These are phyloP conservation scores for Oryzias sinensis DNA, from an alignment of 2,797 vertebrate species.

Conservation along the genomic window DNA sequence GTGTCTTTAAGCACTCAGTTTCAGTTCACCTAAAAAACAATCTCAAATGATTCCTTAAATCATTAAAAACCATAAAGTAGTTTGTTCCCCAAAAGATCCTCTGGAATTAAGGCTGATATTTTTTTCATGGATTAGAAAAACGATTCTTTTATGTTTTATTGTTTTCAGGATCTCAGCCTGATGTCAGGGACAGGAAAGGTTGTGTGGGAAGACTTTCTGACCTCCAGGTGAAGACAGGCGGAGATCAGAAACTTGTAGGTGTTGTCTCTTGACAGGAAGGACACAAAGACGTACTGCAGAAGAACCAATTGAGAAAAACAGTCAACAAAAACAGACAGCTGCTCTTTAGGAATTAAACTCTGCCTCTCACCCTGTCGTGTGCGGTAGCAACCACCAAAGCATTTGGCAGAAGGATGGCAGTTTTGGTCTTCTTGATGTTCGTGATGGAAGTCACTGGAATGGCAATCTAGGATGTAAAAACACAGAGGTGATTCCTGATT, in stretches of 20 bases:
- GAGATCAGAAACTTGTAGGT: slow-evolving; percentile 92
- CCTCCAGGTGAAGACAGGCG: slow-evolving; percentile 87
- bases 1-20: too few species aligned
- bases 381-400: slow-evolving; percentile 87
- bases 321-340: background rate
- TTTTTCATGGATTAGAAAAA: background rate
- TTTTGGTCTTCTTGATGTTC: slow-evolving; percentile 95
- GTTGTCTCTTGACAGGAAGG: slow-evolving; percentile 92
- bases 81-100: too few species aligned
- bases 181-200: background rate
- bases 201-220: slow-evolving; percentile 55
- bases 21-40: too few species aligned
- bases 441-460: slow-evolving; percentile 88
- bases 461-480: slow-evolving; percentile 78
- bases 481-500: background rate
- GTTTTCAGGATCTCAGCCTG: too few species aligned
- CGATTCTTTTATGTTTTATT: too few species aligned
- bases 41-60: too few species aligned
- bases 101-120: too few species aligned
- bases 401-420: slow-evolving; percentile 94
- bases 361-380: slow-evolving; percentile 83
- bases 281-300: slow-evolving; percentile 92
- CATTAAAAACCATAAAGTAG: too few species aligned
- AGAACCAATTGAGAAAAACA: slow-evolving; percentile 23
- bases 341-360: background rate